These are phyloP conservation scores for Aepyceros melampus DNA, from an alignment of 2,113 vertebrate genomes.

Conservation along the genomic window DNA sequence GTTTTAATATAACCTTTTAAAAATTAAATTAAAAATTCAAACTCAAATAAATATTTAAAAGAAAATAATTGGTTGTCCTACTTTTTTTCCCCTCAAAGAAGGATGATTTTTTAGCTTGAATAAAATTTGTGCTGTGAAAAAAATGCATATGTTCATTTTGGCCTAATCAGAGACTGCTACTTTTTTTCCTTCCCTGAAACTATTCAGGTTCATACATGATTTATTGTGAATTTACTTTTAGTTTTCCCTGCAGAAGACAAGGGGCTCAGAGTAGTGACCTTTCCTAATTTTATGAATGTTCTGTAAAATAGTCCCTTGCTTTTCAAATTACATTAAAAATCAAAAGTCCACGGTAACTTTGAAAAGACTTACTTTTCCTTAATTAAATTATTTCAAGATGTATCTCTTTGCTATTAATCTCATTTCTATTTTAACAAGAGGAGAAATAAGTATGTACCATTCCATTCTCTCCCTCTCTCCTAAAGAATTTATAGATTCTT, in stretches of 20 bases:
- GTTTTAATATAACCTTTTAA: background rate
- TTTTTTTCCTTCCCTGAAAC: background rate
- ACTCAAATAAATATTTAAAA: background rate
- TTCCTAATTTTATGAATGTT: slow-evolving; percentile 42
- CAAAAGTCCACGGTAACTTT: background rate
- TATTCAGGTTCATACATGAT: slow-evolving; percentile 8
- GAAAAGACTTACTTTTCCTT: slow-evolving; percentile 9
- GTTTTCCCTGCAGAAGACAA: slow-evolving; percentile 6
- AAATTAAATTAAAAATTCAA: background rate
- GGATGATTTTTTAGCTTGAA: background rate
- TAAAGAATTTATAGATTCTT: background rate
- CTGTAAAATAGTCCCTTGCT: slow-evolving; percentile 9
- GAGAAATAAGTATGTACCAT: background rate
- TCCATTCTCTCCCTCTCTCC: background rate
- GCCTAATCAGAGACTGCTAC: background rate
- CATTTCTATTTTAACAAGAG: background rate
- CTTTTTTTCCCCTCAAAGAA: background rate
- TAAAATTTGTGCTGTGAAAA: background rate
- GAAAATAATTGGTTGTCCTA: background rate
- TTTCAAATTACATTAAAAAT: slow-evolving; percentile 33
- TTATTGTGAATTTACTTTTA: slow-evolving; percentile 31
- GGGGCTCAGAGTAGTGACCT: background rate
- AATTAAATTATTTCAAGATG: slow-evolving; percentile 19
- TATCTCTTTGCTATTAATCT: slow-evolving; percentile 14
- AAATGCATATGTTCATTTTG: background rate